Percentiles rank a stretch among this genome's conserved stretches.
phyloP scores from a whole-genome alignment of 2,797 vertebrate species.

The Anabas testudineus region DNA sequence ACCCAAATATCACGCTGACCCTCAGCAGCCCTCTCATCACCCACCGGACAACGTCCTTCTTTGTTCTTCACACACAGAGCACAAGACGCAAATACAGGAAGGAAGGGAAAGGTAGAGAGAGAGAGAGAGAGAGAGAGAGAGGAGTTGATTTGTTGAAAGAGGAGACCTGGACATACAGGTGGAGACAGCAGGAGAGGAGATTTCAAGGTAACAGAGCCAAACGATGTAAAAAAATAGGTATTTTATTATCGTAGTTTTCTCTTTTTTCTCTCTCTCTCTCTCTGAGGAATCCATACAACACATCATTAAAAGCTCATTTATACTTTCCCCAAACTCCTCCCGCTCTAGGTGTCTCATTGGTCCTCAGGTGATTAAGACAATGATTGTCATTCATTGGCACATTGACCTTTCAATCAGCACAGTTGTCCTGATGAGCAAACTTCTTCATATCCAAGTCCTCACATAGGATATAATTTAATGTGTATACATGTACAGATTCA shows the following conservation, averaged over 20 bases:
- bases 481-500: neutral
- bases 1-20: conserved; percentile 79
- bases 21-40: conserved; percentile 45
- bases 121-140: conserved; percentile 14
- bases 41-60: conserved; percentile 40
- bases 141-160: neutral
- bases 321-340: conserved; percentile 37
- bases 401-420: conserved; percentile 35
- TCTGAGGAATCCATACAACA: conserved; percentile 12
- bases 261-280: conserved; percentile 19
- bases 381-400: conserved; percentile 25
- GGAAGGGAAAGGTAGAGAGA: neutral
- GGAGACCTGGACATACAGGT: conserved; percentile 4
- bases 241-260: conserved; percentile 38
- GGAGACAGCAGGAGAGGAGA: neutral
- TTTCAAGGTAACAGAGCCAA: conserved; percentile 16
- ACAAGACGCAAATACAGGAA: conserved; percentile 10
- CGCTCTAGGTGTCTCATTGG: conserved; percentile 52
- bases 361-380: conserved; percentile 56
- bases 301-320: conserved; percentile 77
- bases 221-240: conserved; percentile 33
- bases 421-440: conserved; percentile 3
- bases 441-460: neutral
- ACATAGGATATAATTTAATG: neutral
- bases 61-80: conserved; percentile 62